phyloP scores from a whole-genome alignment of 2,797 vertebrate species.

The Bradypodion ventrale region DNA sequence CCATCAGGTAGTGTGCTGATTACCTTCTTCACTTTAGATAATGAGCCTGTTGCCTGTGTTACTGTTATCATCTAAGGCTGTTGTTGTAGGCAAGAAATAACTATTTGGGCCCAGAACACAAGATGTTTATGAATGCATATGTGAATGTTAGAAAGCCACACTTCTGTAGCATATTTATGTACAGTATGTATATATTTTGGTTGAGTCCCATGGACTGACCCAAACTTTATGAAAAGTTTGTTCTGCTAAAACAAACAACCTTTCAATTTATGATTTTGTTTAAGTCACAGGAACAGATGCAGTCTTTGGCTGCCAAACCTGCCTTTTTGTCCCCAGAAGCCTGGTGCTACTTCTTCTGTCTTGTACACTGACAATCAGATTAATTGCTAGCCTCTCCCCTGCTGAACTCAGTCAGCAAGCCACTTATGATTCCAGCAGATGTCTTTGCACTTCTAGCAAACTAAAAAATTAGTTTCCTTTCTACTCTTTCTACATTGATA shows the following conservation, averaged over 20 bases:
- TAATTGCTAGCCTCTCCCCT: conserved; percentile 49
- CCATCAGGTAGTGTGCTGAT: too few relatives aligned
- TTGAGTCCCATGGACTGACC: conserved; percentile 28
- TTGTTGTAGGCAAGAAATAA: too few relatives aligned
- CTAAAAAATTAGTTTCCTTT: conserved; percentile 27
- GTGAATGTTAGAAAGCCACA: not conserved
- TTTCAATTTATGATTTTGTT: conserved; percentile 39
- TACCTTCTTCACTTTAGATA: too few relatives aligned
- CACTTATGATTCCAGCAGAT: conserved; percentile 49
- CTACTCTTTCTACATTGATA: conserved; percentile 12
- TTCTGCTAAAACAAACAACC: conserved; percentile 28
- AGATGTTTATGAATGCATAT: too few relatives aligned
- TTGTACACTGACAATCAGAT: conserved; percentile 52
- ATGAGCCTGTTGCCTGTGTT: too few relatives aligned
- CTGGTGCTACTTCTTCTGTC: conserved; percentile 23
- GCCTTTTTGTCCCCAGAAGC: conserved; percentile 40
- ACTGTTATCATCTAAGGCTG: too few relatives aligned
- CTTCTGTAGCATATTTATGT: not conserved
- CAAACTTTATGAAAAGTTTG: conserved; percentile 27
- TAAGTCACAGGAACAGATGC: conserved; percentile 28
- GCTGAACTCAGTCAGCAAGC: conserved; percentile 47
- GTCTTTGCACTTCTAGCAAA: conserved; percentile 50
- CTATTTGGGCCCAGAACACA: not conserved
- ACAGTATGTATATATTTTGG: conserved; percentile 28
- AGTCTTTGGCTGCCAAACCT: conserved; percentile 23